Evolutionary conservation across 2,888 invertebrate genomes (phyloP), one percentile per base, ranked within the genome.

Genomic region (Platycnemis pennipes): DNA sequence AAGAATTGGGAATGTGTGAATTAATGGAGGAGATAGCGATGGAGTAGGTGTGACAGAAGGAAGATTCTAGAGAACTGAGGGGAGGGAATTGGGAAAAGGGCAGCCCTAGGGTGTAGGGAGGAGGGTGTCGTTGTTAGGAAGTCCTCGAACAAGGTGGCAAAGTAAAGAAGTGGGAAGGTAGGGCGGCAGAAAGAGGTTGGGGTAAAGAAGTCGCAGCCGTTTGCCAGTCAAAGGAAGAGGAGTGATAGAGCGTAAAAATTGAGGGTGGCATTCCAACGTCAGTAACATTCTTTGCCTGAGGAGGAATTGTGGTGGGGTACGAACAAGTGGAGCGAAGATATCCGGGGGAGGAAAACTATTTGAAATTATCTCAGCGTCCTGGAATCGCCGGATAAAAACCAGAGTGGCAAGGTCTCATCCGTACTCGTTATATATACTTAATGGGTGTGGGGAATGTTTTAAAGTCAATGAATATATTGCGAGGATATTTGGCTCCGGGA

Each of bases 11-110:
- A 19, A 53, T 3, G 77, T 77, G 77, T 77, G 77, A 77, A 77
- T 77, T 37, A 89, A 89, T 53, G 53, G 53, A 53, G 49, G 49
- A 49, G 88, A 88, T 88, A 19, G 88, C n/a, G 49, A 53, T 37
- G 88, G 31, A 22, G 88, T 53, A 49, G n/a, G 88, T 49, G 88
- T 49, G 88, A 88, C 31, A 37, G 85, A 37, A 42, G 2, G 45
- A 87, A 87, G 7, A 44, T n/a, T 42, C 87, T 42, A 31, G 42
- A 11, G 85, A 37, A 44, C 13, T n/a, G n/a, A n/a, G n/a, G n/a
- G 77, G 49, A 88, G 45, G 87, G 49, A 89, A 89, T 89, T 37
- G 37, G 37, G 31, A 42, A 22, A 53, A 22, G 22, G 53, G 49
- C 53, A 31, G 53, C 37, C 49, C 53, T 49, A 37, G 53, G 31